Evolutionary conservation across 2,888 invertebrate genomes (phyloP).

Genomic region (Parnassius mnemosyne): DNA sequence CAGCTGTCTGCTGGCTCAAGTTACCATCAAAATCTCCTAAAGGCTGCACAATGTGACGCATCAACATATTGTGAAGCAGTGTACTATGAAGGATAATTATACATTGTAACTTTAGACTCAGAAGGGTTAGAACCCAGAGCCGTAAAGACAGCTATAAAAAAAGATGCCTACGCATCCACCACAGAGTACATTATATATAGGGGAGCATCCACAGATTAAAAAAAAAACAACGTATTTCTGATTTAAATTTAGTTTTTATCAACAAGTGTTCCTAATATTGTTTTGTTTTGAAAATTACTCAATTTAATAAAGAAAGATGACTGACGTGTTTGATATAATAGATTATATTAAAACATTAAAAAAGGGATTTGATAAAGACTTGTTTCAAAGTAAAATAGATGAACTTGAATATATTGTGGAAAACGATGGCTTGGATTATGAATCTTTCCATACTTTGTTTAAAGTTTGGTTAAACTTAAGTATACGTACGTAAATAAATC

Average conservation of each 20-base stretch:
- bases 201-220: too few relatives aligned
- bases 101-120: too few relatives aligned
- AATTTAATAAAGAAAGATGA: conserved; percentile 41
- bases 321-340: conserved; percentile 67
- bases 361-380: conserved; percentile 70
- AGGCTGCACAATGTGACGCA: too few relatives aligned
- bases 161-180: too few relatives aligned
- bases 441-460: conserved; percentile 67
- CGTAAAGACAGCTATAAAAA: too few relatives aligned
- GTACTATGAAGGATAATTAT: too few relatives aligned
- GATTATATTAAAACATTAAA: conserved; percentile 65
- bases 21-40: too few relatives aligned
- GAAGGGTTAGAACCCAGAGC: too few relatives aligned
- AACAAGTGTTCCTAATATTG: conserved; percentile 1
- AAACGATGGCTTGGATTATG: conserved; percentile 53
- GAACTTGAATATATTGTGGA: conserved; percentile 60
- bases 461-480: conserved; percentile 73
- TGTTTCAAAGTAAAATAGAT: conserved; percentile 64
- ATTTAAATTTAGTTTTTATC: conserved; percentile 26
- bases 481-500: conserved; percentile 59
- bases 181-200: too few relatives aligned
- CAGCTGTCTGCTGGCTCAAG: too few relatives aligned
- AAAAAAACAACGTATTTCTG: conserved; percentile 23
- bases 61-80: too few relatives aligned
- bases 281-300: conserved; percentile 7